Percentiles rank a stretch among this genome's conserved stretches.
Evolutionary conservation across 1,140 invertebrate species (phyloP).

Genomic region (Euura saliciscinereae): DNA sequence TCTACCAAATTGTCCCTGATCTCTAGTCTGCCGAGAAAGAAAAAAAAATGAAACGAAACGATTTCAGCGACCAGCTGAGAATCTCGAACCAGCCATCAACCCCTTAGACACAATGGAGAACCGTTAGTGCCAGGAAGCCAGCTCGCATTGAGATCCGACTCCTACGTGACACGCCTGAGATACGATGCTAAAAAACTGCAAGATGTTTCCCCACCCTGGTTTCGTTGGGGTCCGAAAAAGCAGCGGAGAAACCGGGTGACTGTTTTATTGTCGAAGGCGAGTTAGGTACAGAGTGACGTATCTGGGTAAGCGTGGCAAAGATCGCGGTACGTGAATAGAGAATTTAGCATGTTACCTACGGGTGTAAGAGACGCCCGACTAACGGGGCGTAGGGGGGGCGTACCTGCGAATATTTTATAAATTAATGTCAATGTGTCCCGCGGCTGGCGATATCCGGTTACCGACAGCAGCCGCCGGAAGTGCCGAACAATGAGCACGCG

Average conservation of each 20-base stretch:
- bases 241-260: no score
- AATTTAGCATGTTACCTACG: no score
- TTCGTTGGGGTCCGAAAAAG: no score
- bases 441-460: constrained; percentile 48
- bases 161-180: no score
- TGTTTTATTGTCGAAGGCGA: no score
- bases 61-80: no score
- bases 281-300: no score
- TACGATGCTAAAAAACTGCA: no score
- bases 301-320: no score
- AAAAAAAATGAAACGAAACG: background rate
- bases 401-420: constrained; percentile 53
- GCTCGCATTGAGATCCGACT: background rate
- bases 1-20: no score
- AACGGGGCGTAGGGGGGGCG: constrained; percentile 29
- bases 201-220: no score
- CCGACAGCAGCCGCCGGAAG: constrained; percentile 40
- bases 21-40: background rate
- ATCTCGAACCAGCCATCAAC: background rate
- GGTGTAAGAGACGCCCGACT: background rate
- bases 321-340: no score
- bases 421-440: constrained; percentile 52
- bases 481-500: constrained; percentile 39
- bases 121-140: constrained; percentile 7
- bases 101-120: background rate